phyloP scores from a whole-genome alignment of 1,140 invertebrate species.

The Halesus radiatus region DNA sequence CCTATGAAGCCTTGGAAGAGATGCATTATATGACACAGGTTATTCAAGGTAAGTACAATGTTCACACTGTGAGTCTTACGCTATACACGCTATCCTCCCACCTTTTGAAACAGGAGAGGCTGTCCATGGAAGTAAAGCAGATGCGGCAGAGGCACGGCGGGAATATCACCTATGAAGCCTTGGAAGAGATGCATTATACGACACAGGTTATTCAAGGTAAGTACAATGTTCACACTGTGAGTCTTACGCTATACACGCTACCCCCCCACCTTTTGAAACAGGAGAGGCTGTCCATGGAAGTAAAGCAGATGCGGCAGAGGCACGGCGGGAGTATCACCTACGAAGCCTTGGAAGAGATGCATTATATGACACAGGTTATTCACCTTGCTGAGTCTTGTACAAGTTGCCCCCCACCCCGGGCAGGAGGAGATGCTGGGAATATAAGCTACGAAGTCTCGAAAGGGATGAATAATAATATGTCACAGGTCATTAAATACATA shows the following conservation, averaged over 20 bases:
- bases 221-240: too few relatives aligned
- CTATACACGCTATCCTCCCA: too few relatives aligned
- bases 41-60: constrained; percentile 60
- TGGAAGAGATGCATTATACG: constrained; percentile 68
- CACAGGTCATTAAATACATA: too few relatives aligned
- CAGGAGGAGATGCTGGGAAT: constrained; percentile 41
- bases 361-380: constrained; percentile 68
- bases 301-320: constrained; percentile 59
- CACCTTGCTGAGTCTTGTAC: too few relatives aligned
- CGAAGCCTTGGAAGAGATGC: constrained; percentile 65
- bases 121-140: constrained; percentile 50
- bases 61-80: too few relatives aligned
- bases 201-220: constrained; percentile 67
- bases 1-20: constrained; percentile 65
- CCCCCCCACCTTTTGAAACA: too few relatives aligned
- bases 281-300: too few relatives aligned
- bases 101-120: too few relatives aligned
- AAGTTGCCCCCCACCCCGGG: too few relatives aligned
- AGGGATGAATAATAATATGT: constrained; percentile 67
- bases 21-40: constrained; percentile 69
- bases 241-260: too few relatives aligned
- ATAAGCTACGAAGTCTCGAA: constrained; percentile 65
- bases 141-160: constrained; percentile 56
- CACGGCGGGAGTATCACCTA: constrained; percentile 61
- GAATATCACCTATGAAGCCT: constrained; percentile 63